Evolutionary conservation across 2,113 vertebrate genomes (phyloP).

Genomic region (Lutjanus erythropterus): DNA sequence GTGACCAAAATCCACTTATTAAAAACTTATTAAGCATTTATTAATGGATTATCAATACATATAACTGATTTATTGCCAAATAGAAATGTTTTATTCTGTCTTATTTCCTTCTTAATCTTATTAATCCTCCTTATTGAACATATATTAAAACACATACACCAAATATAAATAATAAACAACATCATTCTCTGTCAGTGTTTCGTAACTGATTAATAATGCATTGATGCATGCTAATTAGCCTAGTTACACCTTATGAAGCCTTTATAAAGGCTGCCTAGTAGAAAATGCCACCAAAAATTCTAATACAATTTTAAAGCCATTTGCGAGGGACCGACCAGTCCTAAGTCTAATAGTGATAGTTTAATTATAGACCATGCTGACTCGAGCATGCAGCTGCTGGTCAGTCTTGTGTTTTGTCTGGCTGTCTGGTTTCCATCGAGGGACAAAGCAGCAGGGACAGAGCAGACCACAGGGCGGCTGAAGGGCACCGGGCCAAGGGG

Average conservation of each 20-base stretch:
- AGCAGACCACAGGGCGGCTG: slow-evolving; percentile 51
- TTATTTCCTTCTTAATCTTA: too few species aligned
- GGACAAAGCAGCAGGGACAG: slow-evolving; percentile 71
- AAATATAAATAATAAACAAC: too few species aligned
- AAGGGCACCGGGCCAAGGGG: slow-evolving; percentile 62
- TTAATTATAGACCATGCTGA: slow-evolving; percentile 44
- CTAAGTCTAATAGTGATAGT: background rate
- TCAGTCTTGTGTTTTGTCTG: slow-evolving; percentile 70
- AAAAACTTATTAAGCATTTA: background rate
- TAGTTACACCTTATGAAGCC: background rate
- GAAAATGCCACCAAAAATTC: background rate
- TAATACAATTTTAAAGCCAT: background rate
- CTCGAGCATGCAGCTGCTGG: slow-evolving; percentile 68
- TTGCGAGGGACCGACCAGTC: background rate
- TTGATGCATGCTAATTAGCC: background rate
- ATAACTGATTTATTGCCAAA: background rate
- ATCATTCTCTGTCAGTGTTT: too few species aligned
- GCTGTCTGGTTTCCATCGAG: slow-evolving; percentile 70
- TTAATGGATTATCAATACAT: background rate
- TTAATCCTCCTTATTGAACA: too few species aligned
- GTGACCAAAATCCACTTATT: background rate
- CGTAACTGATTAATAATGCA: background rate
- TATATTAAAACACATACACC: too few species aligned
- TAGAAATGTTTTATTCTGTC: too few species aligned
- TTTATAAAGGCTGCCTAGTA: background rate